Conservation (phyloP, 2,113 vertebrate species). For the Cavia aperea region DNA sequence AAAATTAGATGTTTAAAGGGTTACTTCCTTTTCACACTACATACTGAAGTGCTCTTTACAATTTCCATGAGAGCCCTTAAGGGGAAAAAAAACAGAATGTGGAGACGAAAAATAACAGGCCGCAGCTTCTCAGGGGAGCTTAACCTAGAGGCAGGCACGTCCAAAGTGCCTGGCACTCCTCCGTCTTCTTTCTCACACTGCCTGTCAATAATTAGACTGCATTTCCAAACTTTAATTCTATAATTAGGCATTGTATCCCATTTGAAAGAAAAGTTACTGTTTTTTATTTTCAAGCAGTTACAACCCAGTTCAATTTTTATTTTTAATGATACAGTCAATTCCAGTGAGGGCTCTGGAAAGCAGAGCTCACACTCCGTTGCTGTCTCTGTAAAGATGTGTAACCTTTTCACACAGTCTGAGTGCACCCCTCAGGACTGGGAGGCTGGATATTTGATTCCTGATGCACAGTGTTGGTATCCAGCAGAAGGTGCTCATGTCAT, state of each 20-base stretch:
- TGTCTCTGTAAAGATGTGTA: not conserved
- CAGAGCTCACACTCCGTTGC: not conserved
- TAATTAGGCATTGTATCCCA: not conserved
- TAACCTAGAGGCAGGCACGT: not conserved
- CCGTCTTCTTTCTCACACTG: not conserved
- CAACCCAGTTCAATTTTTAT: not conserved
- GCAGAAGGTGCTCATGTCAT: not conserved
- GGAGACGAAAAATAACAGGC: not conserved
- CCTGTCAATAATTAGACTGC: not conserved
- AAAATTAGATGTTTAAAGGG: conserved; percentile 23
- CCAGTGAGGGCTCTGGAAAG: not conserved
- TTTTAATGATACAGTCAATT: not conserved
- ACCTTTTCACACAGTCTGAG: not conserved
- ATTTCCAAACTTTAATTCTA: not conserved
- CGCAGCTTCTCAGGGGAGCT: not conserved
- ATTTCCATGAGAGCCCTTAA: not conserved
- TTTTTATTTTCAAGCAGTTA: conserved; percentile 25
- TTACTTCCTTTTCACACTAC: not conserved
- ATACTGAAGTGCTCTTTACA: not conserved
- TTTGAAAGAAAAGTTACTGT: not conserved
- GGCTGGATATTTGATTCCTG: not conserved
- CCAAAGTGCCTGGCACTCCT: not conserved
- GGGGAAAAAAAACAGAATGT: not conserved
- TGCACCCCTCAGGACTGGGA: too few relatives aligned
- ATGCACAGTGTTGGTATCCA: not conserved